Conservation (phyloP, 2,797 vertebrate genomes). For the Cirrhinus molitorella region DNA sequence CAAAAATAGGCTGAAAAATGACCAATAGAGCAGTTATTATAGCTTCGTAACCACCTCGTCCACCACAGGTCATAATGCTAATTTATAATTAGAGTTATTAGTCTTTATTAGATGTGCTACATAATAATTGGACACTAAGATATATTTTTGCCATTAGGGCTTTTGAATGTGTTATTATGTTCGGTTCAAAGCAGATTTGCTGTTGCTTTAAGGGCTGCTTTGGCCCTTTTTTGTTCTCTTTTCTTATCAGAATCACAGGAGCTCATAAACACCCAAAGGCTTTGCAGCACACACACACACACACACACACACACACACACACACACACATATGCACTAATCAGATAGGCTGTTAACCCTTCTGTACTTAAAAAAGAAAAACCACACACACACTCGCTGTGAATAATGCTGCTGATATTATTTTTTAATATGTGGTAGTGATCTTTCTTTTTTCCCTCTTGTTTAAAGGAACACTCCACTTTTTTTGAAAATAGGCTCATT, state of each 20-base stretch:
- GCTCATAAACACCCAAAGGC: constrained; percentile 34
- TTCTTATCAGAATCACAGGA: constrained; percentile 39
- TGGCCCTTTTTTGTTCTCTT: constrained; percentile 38
- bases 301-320: constrained; percentile 5
- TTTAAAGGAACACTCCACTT: too few relatives aligned
- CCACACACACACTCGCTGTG: not conserved
- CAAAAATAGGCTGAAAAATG: constrained; percentile 30
- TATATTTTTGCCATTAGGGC: constrained; percentile 10
- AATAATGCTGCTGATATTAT: constrained; percentile 2
- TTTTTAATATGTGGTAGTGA: constrained; percentile 41
- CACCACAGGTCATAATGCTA: constrained; percentile 12
- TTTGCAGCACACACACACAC: not conserved
- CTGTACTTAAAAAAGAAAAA: not conserved
- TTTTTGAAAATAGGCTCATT: too few relatives aligned
- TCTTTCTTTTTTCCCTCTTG: not conserved
- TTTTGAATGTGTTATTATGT: constrained; percentile 37
- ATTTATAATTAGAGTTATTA: constrained; percentile 47
- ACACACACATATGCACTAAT: not conserved
- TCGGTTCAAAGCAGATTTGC: constrained; percentile 37
- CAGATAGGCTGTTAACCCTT: constrained; percentile 16
- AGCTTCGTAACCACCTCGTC: constrained; percentile 29
- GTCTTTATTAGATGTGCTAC: constrained; percentile 32
- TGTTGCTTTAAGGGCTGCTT: constrained; percentile 37
- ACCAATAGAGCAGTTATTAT: constrained; percentile 16
- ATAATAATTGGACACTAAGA: constrained; percentile 38